Evolutionary conservation across 2,888 invertebrate genomes (phyloP).

Genomic region (Lobophora halterata): DNA sequence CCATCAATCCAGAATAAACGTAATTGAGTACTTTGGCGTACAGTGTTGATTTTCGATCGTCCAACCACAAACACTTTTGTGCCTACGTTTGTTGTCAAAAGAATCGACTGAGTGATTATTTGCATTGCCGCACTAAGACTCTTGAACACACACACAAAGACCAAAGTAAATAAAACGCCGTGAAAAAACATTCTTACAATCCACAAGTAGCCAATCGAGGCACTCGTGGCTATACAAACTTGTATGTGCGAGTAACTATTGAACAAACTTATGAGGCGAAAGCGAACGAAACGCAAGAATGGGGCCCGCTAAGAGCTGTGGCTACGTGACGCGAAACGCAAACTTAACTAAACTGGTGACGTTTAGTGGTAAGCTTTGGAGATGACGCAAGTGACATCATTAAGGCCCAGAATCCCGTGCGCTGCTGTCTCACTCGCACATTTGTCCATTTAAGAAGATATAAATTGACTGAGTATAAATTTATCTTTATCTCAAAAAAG

Average conservation of each 20-base stretch:
- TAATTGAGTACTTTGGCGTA: constrained; percentile 6
- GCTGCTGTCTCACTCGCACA: not conserved
- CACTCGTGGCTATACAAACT: constrained; percentile 31
- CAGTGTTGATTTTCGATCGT: constrained; percentile 3
- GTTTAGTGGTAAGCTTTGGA: constrained; percentile 41
- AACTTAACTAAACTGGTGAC: constrained; percentile 47
- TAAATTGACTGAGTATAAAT: too few species aligned
- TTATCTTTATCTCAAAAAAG: too few species aligned
- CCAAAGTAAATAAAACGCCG: constrained; percentile 15
- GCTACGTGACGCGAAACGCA: constrained; percentile 58
- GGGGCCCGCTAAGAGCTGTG: constrained; percentile 52
- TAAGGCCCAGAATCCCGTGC: not conserved
- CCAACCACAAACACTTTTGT: too few species aligned
- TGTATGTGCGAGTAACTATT: too few species aligned
- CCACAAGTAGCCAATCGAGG: constrained; percentile 35
- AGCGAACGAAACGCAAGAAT: constrained; percentile 54
- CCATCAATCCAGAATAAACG: constrained; percentile 13
- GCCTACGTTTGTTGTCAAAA: too few species aligned
- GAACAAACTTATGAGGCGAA: constrained; percentile 58
- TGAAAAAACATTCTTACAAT: constrained; percentile 29
- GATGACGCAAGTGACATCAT: constrained; percentile 13
- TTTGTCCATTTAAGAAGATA: too few species aligned
- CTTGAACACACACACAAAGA: too few species aligned
- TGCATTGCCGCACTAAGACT: too few species aligned
- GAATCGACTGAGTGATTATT: too few species aligned